Percentiles rank a stretch among this genome's conserved stretches.
Conservation (phyloP, 2,113 vertebrate species). For the Callionymus lyra region DNA sequence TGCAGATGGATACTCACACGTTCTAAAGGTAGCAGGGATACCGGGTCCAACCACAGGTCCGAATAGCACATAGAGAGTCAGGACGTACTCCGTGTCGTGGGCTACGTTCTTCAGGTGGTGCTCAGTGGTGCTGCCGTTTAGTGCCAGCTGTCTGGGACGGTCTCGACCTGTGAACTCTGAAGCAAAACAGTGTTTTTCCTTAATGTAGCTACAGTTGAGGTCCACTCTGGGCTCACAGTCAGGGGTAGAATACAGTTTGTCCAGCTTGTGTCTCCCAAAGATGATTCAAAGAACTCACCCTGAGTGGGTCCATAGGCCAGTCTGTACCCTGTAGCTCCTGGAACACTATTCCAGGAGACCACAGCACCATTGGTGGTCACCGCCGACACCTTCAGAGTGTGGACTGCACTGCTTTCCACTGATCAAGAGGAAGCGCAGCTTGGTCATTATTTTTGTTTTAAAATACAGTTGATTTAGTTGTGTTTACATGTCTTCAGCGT, state of each 20-base stretch:
- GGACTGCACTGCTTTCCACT: conserved; percentile 83
- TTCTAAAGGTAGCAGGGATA: conserved; percentile 73
- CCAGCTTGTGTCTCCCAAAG: no score
- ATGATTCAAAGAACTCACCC: conserved; percentile 73
- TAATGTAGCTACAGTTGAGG: background rate
- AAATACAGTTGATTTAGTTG: no score
- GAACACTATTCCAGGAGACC: conserved; percentile 74
- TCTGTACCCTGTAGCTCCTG: conserved; percentile 78
- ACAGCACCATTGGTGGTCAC: conserved; percentile 68
- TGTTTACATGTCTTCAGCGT: conserved; percentile 69
- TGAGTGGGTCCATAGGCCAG: conserved; percentile 78
- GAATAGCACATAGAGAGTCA: conserved; percentile 82
- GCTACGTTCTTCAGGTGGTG: conserved; percentile 67
- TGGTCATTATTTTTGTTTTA: no score
- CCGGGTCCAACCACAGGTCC: conserved; percentile 73
- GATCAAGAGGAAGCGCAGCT: conserved; percentile 5
- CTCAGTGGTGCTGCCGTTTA: conserved; percentile 66
- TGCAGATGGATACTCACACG: conserved; percentile 65
- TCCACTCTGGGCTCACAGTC: background rate
- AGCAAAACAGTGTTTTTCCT: background rate
- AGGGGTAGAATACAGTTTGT: no score
- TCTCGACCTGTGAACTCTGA: conserved; percentile 75
- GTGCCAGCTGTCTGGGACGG: conserved; percentile 72
- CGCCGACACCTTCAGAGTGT: conserved; percentile 68
- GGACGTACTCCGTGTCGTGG: conserved; percentile 77